These are phyloP conservation scores for Clarias magur DNA, from an alignment of 2,113 vertebrate species.

Conservation along the genomic window DNA sequence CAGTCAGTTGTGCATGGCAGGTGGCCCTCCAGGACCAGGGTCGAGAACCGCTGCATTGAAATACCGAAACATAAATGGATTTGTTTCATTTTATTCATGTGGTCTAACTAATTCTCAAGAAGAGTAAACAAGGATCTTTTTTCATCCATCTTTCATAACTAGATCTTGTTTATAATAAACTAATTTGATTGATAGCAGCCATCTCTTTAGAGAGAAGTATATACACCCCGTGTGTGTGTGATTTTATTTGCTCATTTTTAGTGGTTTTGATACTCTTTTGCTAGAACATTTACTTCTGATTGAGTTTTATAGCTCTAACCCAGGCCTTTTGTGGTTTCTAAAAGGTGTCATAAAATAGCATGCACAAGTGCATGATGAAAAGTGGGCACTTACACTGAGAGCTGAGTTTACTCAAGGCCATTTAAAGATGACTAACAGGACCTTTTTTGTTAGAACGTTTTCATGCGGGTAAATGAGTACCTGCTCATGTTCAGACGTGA, in stretches of 20 bases:
- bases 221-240: background rate
- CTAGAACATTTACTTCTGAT: background rate
- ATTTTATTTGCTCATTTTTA: background rate
- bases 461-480: background rate
- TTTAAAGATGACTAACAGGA: conserved; percentile 9
- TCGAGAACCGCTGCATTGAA: background rate
- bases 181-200: background rate
- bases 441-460: background rate
- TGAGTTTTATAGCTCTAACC: background rate
- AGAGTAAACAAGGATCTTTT: background rate
- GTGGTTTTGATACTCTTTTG: background rate
- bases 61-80: background rate
- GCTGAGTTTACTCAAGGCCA: background rate
- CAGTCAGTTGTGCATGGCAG: too few relatives aligned
- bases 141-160: background rate
- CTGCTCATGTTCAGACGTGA: conserved; percentile 2
- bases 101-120: background rate
- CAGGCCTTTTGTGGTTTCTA: background rate
- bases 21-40: too few relatives aligned
- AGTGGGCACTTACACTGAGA: background rate
- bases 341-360: background rate
- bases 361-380: background rate
- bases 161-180: background rate
- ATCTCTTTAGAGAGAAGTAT: background rate
- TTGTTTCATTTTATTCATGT: background rate